Base-by-base conservation (phyloP, 2,888 invertebrate species). In the Tiliacea aurago region DNA sequence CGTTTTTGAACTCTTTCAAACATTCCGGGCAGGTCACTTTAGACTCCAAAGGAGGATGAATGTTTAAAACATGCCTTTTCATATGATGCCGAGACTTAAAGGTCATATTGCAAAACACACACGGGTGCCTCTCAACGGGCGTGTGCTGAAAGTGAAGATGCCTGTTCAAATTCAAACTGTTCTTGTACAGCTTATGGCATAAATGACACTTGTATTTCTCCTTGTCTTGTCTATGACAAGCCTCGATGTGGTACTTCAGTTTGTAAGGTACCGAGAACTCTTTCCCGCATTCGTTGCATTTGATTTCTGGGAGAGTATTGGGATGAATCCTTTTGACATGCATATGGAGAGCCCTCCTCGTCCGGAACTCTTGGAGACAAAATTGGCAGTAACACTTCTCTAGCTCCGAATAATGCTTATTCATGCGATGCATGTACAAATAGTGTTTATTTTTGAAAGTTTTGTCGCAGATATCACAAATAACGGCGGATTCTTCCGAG, bases 381-480 rank as follows among this genome's bases (percentile, higher is more conserved):
- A 94, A 94, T 63, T 96, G 95, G 56, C 96, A 96, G 78, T 91
- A 95, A 62, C 95, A 94, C 49, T 95, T 95, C 81, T 95, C 95
- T 0, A 91, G 83, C 23, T 96, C 95, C 0, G 96, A 95, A n/a
- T 96, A 96, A 72, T 96, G 96, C 13, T 95, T 95, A 53, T 96
- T 96, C 96, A 96, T 96, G 3, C 95, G 78, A 76, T 96, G 96
- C 96, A 96, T 96, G 85, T 96, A 96, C 1, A 96, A 49, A 71
- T 96, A 96, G 77, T 96, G 96, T 76, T 96, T 96, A 55, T 96
- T 96, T 65, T 96, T 96, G 76, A 96, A 96, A 0, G 94, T 93
- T 67, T 95, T 96, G 75, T 95, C 95, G 41, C 96, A 96, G 0
- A 94, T 91, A 53, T 95, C 90, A 74, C 96, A 96, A 0, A 94